phyloP scores from a whole-genome alignment of 2,888 invertebrate species.

The Macrophya alboannulata region DNA sequence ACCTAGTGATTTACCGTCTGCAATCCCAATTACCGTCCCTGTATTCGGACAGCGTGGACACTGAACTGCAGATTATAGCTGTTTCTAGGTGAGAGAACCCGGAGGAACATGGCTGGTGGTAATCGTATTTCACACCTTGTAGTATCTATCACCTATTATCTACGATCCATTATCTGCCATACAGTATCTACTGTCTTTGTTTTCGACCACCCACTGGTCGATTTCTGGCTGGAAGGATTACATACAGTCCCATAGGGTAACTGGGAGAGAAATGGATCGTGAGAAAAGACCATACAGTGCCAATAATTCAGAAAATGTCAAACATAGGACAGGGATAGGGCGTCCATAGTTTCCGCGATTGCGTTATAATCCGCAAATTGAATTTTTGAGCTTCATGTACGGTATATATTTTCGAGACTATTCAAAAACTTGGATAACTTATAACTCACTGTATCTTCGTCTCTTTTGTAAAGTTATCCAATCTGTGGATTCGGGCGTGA shows the following conservation, averaged over 20 bases:
- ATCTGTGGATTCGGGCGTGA: neutral
- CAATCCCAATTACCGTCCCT: constrained; percentile 43
- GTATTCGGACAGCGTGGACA: constrained; percentile 50
- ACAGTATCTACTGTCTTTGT: constrained; percentile 52
- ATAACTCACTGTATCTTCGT: neutral
- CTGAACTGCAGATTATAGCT: constrained; percentile 53
- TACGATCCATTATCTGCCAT: constrained; percentile 50
- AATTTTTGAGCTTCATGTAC: neutral
- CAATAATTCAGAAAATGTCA: neutral
- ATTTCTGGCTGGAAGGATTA: constrained; percentile 22
- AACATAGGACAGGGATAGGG: neutral
- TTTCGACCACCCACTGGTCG: constrained; percentile 19
- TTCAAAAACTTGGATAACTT: neutral
- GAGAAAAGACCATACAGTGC: neutral
- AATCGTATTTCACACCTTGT: constrained; percentile 54
- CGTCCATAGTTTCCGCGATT: too few relatives aligned
- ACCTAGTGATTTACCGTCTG: constrained; percentile 23
- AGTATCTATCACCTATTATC: constrained; percentile 54
- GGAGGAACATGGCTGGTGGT: constrained; percentile 50
- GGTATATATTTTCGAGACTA: neutral
- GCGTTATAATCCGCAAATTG: neutral
- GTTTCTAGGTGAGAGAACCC: constrained; percentile 39
- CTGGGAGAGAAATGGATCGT: neutral
- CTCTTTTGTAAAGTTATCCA: neutral
- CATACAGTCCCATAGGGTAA: neutral